phyloP scores from a whole-genome alignment of 1,140 invertebrate genomes.

The Procambarus virginalis region DNA sequence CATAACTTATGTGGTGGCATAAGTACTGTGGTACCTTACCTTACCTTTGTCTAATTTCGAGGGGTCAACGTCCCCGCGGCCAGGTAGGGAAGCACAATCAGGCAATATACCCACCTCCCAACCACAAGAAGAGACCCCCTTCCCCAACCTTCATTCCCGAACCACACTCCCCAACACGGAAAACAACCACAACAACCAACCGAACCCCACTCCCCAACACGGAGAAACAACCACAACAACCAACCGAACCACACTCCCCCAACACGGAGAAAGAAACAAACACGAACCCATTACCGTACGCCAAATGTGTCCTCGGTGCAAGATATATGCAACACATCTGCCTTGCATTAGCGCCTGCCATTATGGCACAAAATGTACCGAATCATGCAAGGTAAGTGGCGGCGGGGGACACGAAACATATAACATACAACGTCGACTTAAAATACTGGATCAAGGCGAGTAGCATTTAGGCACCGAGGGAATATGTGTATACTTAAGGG shows the following conservation, averaged over 20 bases:
- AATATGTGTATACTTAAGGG: too few species aligned
- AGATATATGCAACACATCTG: background rate
- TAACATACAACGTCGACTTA: background rate
- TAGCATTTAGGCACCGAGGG: too few species aligned
- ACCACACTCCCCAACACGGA: background rate
- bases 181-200: background rate
- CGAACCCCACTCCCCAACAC: background rate
- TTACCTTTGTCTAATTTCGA: too few species aligned
- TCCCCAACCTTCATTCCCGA: background rate
- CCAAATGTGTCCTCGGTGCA: background rate
- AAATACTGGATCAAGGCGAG: background rate
- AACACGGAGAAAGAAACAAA: background rate
- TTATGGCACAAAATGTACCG: background rate
- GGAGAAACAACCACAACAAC: background rate
- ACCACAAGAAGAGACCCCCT: too few species aligned
- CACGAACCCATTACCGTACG: background rate
- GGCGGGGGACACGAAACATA: background rate
- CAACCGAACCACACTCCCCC: too few species aligned
- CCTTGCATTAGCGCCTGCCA: background rate
- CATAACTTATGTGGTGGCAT: too few species aligned
- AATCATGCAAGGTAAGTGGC: background rate
- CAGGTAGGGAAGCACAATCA: too few species aligned
- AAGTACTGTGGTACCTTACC: too few species aligned
- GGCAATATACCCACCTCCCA: too few species aligned
- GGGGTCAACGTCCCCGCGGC: too few species aligned